phyloP scores from a whole-genome alignment of 2,797 vertebrate species.

The Steatocranus sp. region DNA sequence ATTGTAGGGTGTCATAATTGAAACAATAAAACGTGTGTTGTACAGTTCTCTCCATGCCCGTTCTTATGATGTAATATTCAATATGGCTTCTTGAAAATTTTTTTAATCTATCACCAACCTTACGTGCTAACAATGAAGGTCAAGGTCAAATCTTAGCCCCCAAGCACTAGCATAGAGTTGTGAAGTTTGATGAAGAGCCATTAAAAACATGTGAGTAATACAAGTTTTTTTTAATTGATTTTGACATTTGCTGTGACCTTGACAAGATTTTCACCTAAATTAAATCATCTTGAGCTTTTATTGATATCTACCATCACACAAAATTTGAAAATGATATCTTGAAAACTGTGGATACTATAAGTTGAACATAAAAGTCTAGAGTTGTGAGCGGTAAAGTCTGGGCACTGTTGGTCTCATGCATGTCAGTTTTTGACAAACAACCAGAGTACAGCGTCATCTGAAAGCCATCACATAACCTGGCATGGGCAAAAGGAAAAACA shows the following conservation, averaged over 20 bases:
- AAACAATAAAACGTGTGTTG: background rate
- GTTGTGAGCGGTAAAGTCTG: background rate
- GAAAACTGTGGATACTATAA: background rate
- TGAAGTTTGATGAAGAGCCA: background rate
- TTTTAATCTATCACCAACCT: background rate
- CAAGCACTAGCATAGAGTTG: background rate
- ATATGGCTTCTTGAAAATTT: fast-evolving
- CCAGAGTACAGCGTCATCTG: fast-evolving
- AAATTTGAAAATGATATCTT: background rate
- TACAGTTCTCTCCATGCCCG: fast-evolving
- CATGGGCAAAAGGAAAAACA: background rate
- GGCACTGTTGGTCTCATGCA: background rate
- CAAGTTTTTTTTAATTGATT: background rate
- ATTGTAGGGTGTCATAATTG: background rate
- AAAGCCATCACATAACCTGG: background rate
- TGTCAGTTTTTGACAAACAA: background rate
- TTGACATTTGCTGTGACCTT: background rate
- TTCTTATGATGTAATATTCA: background rate
- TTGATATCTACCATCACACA: background rate
- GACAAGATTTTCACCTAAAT: background rate
- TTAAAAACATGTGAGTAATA: background rate
- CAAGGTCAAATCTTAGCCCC: background rate
- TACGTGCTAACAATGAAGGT: background rate
- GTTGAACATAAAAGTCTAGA: background rate
- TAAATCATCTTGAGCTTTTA: background rate